Conservation (phyloP, 2,797 vertebrate species). For the Gadopsis marmoratus region DNA sequence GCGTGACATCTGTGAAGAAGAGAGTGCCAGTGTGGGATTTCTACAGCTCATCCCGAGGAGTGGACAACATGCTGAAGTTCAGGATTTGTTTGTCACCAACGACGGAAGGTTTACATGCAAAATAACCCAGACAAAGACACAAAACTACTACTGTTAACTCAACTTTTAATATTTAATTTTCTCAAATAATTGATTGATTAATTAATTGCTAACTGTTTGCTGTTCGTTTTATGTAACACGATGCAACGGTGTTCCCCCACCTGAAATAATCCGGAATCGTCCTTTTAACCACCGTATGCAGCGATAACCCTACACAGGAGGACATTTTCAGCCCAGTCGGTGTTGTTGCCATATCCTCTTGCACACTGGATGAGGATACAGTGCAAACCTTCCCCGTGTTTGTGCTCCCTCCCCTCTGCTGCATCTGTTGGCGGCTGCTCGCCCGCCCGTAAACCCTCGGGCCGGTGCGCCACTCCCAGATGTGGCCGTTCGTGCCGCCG, state of each 20-base stretch:
- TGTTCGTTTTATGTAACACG: neutral
- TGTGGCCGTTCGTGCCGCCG: slow-evolving; percentile 67
- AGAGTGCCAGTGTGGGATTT: neutral
- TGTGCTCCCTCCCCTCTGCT: slow-evolving; percentile 11
- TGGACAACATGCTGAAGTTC: neutral
- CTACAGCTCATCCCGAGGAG: too few species aligned
- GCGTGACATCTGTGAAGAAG: too few species aligned
- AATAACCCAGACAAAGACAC: too few species aligned
- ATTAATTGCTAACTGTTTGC: neutral
- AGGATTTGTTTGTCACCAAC: neutral
- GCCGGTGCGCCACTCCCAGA: slow-evolving; percentile 71
- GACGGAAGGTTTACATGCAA: neutral
- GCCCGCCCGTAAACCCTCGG: slow-evolving; percentile 56
- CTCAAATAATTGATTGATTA: too few species aligned
- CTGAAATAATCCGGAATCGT: neutral
- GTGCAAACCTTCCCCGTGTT: neutral
- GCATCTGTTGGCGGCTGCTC: slow-evolving; percentile 61
- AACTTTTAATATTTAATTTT: too few species aligned
- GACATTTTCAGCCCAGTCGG: neutral
- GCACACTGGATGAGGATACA: too few species aligned
- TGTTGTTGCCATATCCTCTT: neutral
- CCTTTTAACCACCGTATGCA: neutral
- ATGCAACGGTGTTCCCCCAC: neutral
- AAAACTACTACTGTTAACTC: too few species aligned
- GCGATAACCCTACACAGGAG: neutral